These are phyloP conservation scores for Hydractinia echinata DNA, from an alignment of 30 jellyfish, hydroid and myxozoan species.

Conservation along the genomic window DNA sequence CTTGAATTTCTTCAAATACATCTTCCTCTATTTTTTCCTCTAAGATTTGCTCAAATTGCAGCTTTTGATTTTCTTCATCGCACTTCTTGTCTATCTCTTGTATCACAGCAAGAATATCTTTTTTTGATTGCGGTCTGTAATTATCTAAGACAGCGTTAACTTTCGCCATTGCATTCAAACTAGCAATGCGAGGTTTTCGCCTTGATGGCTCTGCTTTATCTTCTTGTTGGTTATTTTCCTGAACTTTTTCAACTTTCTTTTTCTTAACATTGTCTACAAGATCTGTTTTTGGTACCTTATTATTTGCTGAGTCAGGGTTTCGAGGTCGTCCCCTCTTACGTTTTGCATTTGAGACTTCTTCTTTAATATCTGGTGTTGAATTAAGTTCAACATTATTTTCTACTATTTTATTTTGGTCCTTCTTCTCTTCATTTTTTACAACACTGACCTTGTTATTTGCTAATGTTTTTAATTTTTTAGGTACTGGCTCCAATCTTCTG, in stretches of 20 bases:
- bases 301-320: slow-evolving; percentile 3
- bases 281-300: background rate
- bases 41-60: background rate
- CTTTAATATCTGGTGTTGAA: background rate
- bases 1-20: background rate
- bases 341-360: background rate
- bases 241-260: background rate
- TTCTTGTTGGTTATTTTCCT: background rate
- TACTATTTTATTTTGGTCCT: background rate
- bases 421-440: background rate
- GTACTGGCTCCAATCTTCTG: slow-evolving; percentile 15
- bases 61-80: background rate
- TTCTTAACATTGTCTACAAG: background rate
- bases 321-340: background rate
- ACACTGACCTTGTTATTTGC: background rate
- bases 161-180: slow-evolving; percentile 93
- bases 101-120: slow-evolving; percentile 7
- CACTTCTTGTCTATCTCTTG: slow-evolving; percentile 8
- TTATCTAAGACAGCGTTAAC: slow-evolving; percentile 88
- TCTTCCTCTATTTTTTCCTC: background rate
- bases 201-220: background rate
- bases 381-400: background rate
- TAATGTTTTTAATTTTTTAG: background rate
- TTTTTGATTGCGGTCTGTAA: slow-evolving; percentile 12
- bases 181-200: slow-evolving; percentile 90